Evolutionary conservation across 2,888 invertebrate species (phyloP).

Genomic region (Parnassius mnemosyne): DNA sequence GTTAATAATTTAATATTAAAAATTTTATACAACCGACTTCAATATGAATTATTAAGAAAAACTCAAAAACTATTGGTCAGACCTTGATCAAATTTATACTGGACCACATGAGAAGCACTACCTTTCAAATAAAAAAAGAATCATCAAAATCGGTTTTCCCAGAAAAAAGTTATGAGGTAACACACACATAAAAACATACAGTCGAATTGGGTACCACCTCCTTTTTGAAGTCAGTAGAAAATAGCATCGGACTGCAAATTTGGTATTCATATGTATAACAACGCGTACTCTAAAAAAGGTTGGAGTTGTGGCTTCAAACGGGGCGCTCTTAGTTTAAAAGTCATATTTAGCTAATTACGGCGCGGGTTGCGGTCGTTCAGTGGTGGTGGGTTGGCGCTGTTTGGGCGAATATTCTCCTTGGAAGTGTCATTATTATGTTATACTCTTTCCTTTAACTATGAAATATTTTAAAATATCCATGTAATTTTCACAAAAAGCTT

Average conservation of each 20-base stretch:
- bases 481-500: background rate
- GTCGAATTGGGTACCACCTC: too few relatives aligned
- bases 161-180: too few relatives aligned
- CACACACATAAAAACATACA: too few relatives aligned
- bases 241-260: constrained; percentile 38
- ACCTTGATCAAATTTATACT: too few relatives aligned
- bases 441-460: constrained; percentile 6
- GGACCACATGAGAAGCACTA: too few relatives aligned
- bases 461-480: constrained; percentile 1
- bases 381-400: constrained; percentile 45
- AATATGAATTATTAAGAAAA: too few relatives aligned
- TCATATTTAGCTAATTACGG: constrained; percentile 74
- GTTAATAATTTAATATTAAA: constrained; percentile 26
- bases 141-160: too few relatives aligned
- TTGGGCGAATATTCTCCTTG: constrained; percentile 44
- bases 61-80: too few relatives aligned
- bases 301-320: constrained; percentile 52
- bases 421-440: constrained; percentile 51
- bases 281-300: constrained; percentile 55
- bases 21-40: too few relatives aligned
- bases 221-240: constrained; percentile 7
- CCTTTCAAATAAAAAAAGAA: too few relatives aligned
- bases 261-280: constrained; percentile 46
- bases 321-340: constrained; percentile 67
- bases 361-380: constrained; percentile 52